Evolutionary conservation across 1,140 invertebrate species (phyloP), one percentile per base, ranked within the genome.

Genomic region (Batillaria attramentaria): DNA sequence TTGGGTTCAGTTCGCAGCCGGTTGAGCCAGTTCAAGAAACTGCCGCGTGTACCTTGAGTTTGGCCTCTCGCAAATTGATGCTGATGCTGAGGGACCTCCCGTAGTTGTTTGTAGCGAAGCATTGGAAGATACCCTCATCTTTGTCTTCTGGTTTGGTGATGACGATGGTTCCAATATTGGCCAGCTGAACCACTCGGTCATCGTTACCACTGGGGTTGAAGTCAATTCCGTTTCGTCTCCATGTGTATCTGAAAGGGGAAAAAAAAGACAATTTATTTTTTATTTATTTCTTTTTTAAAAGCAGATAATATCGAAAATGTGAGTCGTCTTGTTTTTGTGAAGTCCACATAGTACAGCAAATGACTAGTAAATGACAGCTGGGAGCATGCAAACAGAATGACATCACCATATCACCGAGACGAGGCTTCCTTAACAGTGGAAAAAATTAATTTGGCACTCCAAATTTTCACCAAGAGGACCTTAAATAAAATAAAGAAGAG

Each of bases 141-240:
- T 98, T 97, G 85, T 98, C 95, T 74, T 94, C 92, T 0, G 97
- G 97, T 81, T 93, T 93, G 50, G 95, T 95, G 75, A 99, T 95
- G 6, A 98, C 95, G 18, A 99, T 91, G 0, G 97, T 98, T 76
- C 97, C 97, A 82, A 96, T 92, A 1, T 97, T 96, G 0, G 96
- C 95, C 84, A 98, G 96, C 88, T 97, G 96, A 1, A 95, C 95
- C 88, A 99, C 98, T 82, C 98, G 94, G 83, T 97, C 95, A 87
- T 98, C 96, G 68, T 89, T 84, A 79, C 87, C 86, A 60, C 84
- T 85, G 5, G 85, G 85, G 68, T 96, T 94, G 84, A 94, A 99
- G 20, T 94, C 92, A 83, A 97, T 96, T 70, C 97, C 97, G 92
- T 99, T 98, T 91, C 99, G 99, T 73, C 96, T 95, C 98, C 98